These are phyloP conservation scores for Varanus salvator DNA, from an alignment of 2,113 vertebrate genomes.

Conservation along the genomic window DNA sequence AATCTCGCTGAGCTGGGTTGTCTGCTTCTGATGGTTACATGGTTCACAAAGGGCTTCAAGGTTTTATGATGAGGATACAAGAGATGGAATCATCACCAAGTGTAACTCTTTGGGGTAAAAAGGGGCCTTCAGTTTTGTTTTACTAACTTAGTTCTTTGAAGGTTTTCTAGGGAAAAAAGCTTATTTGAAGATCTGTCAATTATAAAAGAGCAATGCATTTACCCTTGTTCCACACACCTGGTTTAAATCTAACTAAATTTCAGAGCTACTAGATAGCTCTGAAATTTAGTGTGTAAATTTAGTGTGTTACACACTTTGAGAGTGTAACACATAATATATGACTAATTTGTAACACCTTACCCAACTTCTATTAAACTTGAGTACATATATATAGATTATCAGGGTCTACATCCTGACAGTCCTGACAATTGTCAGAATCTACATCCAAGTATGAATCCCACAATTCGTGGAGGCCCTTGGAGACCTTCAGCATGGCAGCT, in stretches of 20 bases:
- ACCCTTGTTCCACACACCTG: neutral
- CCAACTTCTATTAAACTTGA: neutral
- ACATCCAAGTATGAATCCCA: too few species aligned
- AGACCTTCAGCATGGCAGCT: too few species aligned
- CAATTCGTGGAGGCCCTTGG: too few species aligned
- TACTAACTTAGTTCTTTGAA: slow-evolving; percentile 4
- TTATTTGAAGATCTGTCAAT: neutral
- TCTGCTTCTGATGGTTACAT: slow-evolving; percentile 59
- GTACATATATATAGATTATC: neutral
- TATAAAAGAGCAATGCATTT: neutral
- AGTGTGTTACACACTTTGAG: neutral
- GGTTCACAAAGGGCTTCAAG: slow-evolving; percentile 50
- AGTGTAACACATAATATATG: neutral
- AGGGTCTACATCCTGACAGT: too few species aligned
- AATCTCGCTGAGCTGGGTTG: slow-evolving; percentile 62
- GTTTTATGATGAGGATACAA: slow-evolving; percentile 1
- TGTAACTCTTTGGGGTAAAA: slow-evolving; percentile 18
- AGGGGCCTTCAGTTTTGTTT: slow-evolving; percentile 56
- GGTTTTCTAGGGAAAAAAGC: neutral
- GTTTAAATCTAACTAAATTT: neutral
- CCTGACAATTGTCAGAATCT: too few species aligned
- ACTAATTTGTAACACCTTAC: neutral
- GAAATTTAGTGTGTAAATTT: neutral
- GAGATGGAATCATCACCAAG: slow-evolving; percentile 46
- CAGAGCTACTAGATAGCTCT: neutral